Base-by-base conservation (phyloP, 2,888 invertebrate genomes). In the Lydus trimaculatus region DNA sequence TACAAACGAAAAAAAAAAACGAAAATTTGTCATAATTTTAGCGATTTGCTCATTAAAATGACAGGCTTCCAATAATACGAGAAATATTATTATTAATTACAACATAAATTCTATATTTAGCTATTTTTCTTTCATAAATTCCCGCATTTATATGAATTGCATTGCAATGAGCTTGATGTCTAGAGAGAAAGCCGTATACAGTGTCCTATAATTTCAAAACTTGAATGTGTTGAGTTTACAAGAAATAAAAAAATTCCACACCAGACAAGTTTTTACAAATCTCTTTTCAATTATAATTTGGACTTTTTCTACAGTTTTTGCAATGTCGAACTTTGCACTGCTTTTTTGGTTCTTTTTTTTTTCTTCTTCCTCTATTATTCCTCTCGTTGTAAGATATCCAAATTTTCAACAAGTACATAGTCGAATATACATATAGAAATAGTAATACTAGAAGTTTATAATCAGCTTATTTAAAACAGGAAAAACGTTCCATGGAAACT, bases 241-340 rank as follows among this genome's bases (percentile, higher is more conserved):
- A 17, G 5, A 43, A n/a, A 43, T 23, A 20, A 11, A 23, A 52
- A 11, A 23, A 52, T 17, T 52, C 23, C 20, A 9, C 23, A 52
- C 48, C 48, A 52, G 48, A 52, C 48, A 52, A 11, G 48, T 52
- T 52, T 52, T 52, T 52, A 13, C 23, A 52, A n/a, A 52, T 52
- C 48, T 52, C 48, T 52, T 52, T 52, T 52, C 48, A 52, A 52
- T 52, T 52, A 52, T 23, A 52, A 20, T 52, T 23, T 23, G 9
- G 48, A 52, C 23, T 52, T 52, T 52, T 52, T 52, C 23, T 23
- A 39, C n/a, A 15, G 13, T 39, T n/a, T 13, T 15, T 39, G 20
- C 48, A 23, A 52, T 52, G 48, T 11, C 20, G 20, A 52, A 52
- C 23, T 52, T 52, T 52, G 23, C 48, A 52, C 48, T 20, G 23